Evolutionary conservation across 2,113 vertebrate genomes (phyloP), one percentile per base, ranked within the genome.

Genomic region (Crypturellus undulatus): DNA sequence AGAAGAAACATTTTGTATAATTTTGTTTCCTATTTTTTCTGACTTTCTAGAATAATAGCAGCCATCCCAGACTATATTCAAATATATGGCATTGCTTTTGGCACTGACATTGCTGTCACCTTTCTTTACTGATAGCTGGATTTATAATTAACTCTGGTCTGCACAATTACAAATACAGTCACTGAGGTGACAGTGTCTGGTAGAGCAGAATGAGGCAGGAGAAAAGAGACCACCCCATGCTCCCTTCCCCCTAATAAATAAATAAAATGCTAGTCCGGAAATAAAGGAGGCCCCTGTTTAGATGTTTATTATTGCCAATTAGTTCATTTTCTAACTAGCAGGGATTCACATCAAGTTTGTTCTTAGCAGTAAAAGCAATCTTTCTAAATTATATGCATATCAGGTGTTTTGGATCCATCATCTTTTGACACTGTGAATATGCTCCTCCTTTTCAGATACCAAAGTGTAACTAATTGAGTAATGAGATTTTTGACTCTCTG

Each of bases 281-380:
- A 20, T 19, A 30, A 80, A 52, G 25, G 63, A 14, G 5, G 1
- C 5, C 16, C 3, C 1, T 5, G 4, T 90, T 80, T 24, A 63
- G 17, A 5, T 52, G 24, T 51, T 30, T 0, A 1, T 40, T 54
- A 3, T 26, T 62, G 17, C 60, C 42, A 1, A 5, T 2, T 20
- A 72, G 17, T 43, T 64, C 10, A 0, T 72, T 78, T 15, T 64
- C 12, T 14, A 2, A 42, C 22, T 18, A 71, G 32, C 43, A 21
- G 56, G 43, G 28, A 69, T 69, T 88, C 7, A 1, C 38, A 9
- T 13, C 36, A 2, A 4, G 1, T 16, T 70, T 54, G 26, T 19
- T 63, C 15, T 36, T 1, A 1, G 14, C 0, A 0, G 2, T 0
- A 4, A 64, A 26, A 0, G 0, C 0, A 3, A 68, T 30, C 12